These are phyloP conservation scores for Ennomos quercinarius DNA, from an alignment of 2,888 invertebrate genomes.

Conservation along the genomic window DNA sequence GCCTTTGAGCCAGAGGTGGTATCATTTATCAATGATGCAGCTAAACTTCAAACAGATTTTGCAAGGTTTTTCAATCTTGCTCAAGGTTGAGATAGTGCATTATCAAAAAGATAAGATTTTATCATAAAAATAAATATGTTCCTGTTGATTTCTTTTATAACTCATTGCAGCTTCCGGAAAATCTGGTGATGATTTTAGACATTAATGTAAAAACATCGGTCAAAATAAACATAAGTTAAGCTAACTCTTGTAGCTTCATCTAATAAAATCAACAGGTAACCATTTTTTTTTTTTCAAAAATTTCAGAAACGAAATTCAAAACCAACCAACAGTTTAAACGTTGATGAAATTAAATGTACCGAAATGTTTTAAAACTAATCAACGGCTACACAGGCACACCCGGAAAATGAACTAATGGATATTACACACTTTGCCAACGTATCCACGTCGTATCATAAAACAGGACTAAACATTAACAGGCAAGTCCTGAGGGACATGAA, in stretches of 20 bases:
- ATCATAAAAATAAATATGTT: constrained; percentile 1
- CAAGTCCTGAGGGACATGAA: constrained; percentile 22
- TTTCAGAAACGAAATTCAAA: too few species aligned
- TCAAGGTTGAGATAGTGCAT: constrained; percentile 13
- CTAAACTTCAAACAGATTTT: neutral
- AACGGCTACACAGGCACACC: constrained; percentile 38
- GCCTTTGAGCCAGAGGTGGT: constrained; percentile 1
- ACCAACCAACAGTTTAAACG: too few species aligned
- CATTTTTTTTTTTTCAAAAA: too few species aligned
- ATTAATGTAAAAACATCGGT: too few species aligned
- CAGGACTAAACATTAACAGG: constrained; percentile 31
- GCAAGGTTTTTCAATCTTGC: neutral
- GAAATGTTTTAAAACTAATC: constrained; percentile 22
- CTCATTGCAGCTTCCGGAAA: too few species aligned
- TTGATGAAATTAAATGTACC: constrained; percentile 8
- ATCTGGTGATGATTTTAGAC: too few species aligned
- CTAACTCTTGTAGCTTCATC: neutral
- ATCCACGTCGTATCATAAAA: constrained; percentile 39
- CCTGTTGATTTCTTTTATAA: neutral
- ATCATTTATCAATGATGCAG: constrained; percentile 4
- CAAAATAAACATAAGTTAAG: neutral
- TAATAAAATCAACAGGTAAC: too few species aligned
- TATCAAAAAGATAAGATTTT: constrained; percentile 11
- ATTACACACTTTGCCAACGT: constrained; percentile 42
- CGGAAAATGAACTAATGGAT: constrained; percentile 52